Base-by-base conservation (phyloP, 2,113 vertebrate species). In the Gorsachius goisagi region DNA sequence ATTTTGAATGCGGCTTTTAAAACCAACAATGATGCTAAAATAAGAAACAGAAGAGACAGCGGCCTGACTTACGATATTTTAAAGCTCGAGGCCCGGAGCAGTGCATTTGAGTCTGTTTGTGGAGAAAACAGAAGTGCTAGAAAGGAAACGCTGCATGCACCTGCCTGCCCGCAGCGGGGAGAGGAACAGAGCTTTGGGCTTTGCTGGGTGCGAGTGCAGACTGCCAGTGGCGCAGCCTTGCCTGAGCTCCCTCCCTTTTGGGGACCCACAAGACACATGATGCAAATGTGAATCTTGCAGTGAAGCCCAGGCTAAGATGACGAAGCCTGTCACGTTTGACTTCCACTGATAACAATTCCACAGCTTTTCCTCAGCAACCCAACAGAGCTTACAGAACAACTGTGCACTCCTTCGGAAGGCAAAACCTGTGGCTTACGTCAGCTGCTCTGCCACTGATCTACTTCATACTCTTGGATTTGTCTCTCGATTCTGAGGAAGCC, bases 11-110 rank as follows among this genome's bases (percentile, higher is more conserved):
- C 19, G 9, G 20, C 21, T 80, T 85, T 79, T 21, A 62, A 87
- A 91, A 27, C 3, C 18, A 27, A 23, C 0, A 1, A 4, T 1
- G 9, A 32, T 0, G 1, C 58, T 71, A 45, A 91, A 81, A 74
- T 45, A 59, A 82, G 62, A 82, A 85, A 73, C 9, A 41, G 50
- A 17, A 63, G 21, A 50, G 17, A 73, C 33, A 50, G 44, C 15
- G 24, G 12, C 24, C 58, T 28, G 53, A 37, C 17, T 75, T 9
- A 10, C 10, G 22, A 2, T 85, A 47, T 47, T 88, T 85, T 47
- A 53, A 50, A 85, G 32, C 63, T 76, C 1, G 2, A 64, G 56
- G 58, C 62, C 35, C 33, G n/a, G 24, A 75, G 52, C 23, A 8
- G 18, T 1, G 9, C 9, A 28, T 58, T 67, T 64, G 52, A 86